These are phyloP conservation scores for Trichoplusia ni DNA, from an alignment of 1,140 invertebrate genomes.

Conservation along the genomic window DNA sequence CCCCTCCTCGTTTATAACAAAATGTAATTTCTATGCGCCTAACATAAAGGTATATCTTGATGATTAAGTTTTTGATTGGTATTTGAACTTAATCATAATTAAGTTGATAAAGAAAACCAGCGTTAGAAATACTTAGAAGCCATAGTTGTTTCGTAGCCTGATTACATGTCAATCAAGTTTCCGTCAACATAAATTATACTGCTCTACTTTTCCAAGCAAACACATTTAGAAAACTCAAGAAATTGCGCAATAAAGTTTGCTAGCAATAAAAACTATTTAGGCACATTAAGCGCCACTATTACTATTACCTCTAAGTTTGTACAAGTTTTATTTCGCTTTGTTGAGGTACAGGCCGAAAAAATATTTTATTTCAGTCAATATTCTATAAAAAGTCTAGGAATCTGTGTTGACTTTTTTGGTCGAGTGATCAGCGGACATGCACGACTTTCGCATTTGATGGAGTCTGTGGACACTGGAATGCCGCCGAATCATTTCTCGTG, in stretches of 20 bases:
- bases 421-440: constrained; percentile 69
- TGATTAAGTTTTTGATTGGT: no score
- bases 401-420: constrained; percentile 72
- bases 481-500: constrained; percentile 73
- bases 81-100: no score
- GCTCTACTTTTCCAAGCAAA: not conserved
- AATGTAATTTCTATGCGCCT: no score
- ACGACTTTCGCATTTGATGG: constrained; percentile 75
- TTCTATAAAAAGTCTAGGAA: constrained; percentile 50
- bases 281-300: not conserved
- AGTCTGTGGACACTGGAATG: constrained; percentile 69
- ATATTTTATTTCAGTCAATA: constrained; percentile 28
- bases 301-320: not conserved
- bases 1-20: no score
- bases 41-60: no score
- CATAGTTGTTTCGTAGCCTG: no score
- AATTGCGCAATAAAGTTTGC: no score
- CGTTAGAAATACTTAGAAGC: no score
- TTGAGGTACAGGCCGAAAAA: constrained; percentile 11
- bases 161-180: no score
- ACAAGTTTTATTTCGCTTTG: constrained; percentile 4
- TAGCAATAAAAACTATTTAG: not conserved
- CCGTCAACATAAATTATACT: not conserved
- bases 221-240: no score
- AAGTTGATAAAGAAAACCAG: no score